phyloP scores from a whole-genome alignment of 2,113 vertebrate genomes.

The Ploceus nigricollis region DNA sequence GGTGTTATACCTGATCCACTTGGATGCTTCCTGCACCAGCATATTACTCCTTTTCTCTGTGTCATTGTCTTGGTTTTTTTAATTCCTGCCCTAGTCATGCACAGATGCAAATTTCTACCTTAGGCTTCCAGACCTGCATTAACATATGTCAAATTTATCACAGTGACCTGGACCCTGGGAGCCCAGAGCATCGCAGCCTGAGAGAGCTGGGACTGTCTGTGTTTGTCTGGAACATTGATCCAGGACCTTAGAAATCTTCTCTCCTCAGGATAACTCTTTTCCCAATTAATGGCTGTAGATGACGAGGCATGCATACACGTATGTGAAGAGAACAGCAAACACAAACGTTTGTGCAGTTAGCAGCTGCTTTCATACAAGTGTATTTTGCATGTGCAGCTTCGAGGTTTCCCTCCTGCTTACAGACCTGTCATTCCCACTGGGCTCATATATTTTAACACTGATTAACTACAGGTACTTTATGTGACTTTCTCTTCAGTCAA shows the following conservation, averaged over 20 bases:
- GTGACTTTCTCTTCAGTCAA: not conserved
- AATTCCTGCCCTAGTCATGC: not conserved
- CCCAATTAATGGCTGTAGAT: not conserved
- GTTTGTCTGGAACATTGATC: not conserved
- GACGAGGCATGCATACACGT: not conserved
- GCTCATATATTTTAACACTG: not conserved
- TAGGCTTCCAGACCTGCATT: not conserved
- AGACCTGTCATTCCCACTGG: not conserved
- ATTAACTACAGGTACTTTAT: not conserved
- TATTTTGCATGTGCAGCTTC: not conserved
- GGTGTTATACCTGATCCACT: not conserved
- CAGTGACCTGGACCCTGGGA: accelerated
- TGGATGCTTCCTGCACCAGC: not conserved
- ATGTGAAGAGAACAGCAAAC: not conserved
- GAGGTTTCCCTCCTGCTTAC: not conserved
- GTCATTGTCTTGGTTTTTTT: not conserved
- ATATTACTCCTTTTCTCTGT: not conserved
- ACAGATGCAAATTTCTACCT: not conserved
- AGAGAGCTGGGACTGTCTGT: not conserved
- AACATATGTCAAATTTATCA: not conserved
- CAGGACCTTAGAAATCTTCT: not conserved
- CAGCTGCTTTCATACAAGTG: not conserved
- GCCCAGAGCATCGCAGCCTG: not conserved
- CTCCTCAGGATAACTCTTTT: not conserved
- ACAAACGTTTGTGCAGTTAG: not conserved